phyloP scores from a whole-genome alignment of 1,140 invertebrate genomes.

The Leptinotarsa undecemlineata region DNA sequence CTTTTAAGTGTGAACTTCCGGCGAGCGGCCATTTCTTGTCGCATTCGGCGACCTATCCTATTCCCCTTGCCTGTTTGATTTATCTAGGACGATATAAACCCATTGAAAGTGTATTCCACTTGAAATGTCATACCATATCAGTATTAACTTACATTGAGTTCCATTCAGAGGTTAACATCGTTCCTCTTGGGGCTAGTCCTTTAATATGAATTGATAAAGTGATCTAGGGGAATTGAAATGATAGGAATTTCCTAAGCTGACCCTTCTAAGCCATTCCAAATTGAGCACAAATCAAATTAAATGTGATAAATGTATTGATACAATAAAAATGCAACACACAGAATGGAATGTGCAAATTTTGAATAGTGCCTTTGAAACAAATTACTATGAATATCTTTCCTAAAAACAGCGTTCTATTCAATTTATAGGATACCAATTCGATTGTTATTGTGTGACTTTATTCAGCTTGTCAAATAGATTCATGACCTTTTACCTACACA shows the following conservation, averaged over 20 bases:
- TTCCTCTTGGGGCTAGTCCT: background rate
- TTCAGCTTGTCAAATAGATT: too few relatives aligned
- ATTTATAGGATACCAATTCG: too few relatives aligned
- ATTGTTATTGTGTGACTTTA: too few relatives aligned
- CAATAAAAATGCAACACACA: too few relatives aligned
- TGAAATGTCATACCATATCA: slow-evolving; percentile 2
- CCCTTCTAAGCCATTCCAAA: background rate
- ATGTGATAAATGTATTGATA: background rate
- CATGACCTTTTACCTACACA: too few relatives aligned
- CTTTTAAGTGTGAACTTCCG: background rate
- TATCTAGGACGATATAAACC: background rate
- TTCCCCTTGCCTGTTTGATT: background rate
- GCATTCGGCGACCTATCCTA: background rate
- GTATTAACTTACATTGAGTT: background rate
- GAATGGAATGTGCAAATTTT: too few relatives aligned
- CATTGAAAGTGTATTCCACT: background rate
- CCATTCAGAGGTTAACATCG: background rate
- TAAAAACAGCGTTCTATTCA: too few relatives aligned
- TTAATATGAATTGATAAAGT: slow-evolving; percentile 1
- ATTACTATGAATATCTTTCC: too few relatives aligned
- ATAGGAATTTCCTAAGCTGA: background rate
- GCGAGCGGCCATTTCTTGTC: background rate
- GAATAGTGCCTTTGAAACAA: too few relatives aligned
- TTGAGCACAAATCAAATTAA: background rate
- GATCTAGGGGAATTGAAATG: background rate